A percentile compares a stretch with the other conserved stretches of the same genome.
phyloP scores from a whole-genome alignment of 2,113 vertebrate species.

The Pelecanoides urinatrix region DNA sequence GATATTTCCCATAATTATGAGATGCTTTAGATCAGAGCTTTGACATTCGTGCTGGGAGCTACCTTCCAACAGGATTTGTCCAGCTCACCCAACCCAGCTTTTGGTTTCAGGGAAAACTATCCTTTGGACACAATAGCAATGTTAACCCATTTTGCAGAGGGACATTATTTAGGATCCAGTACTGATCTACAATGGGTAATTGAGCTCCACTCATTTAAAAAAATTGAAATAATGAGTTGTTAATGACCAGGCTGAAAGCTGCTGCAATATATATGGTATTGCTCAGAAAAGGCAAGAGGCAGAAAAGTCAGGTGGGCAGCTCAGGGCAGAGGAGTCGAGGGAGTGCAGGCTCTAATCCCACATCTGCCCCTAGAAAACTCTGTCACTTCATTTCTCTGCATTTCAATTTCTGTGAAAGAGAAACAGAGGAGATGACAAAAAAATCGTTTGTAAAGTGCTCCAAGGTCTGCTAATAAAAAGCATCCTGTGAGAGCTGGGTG shows the following conservation, averaged over 20 bases:
- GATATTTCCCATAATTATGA: background rate
- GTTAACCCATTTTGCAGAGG: background rate
- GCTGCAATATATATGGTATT: background rate
- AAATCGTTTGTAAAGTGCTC: background rate
- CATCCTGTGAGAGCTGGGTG: background rate
- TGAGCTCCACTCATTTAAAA: background rate
- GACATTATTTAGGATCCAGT: background rate
- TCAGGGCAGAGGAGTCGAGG: background rate
- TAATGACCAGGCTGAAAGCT: background rate
- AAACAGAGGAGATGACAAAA: background rate
- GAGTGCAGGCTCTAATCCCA: background rate
- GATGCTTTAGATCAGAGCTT: background rate
- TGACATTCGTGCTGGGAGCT: background rate
- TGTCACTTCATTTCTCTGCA: background rate
- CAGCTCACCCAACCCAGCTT: background rate
- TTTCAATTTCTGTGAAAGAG: background rate
- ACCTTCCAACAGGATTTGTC: background rate
- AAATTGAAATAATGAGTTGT: background rate
- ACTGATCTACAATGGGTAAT: background rate
- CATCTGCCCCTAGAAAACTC: background rate
- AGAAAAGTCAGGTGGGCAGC: background rate
- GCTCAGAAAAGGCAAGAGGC: background rate
- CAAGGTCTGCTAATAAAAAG: background rate
- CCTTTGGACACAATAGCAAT: rapidly evolving
- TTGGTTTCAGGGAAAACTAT: background rate